Evolutionary conservation across 2,113 vertebrate species (phyloP).

Genomic region (Eudyptes chrysolophus): DNA sequence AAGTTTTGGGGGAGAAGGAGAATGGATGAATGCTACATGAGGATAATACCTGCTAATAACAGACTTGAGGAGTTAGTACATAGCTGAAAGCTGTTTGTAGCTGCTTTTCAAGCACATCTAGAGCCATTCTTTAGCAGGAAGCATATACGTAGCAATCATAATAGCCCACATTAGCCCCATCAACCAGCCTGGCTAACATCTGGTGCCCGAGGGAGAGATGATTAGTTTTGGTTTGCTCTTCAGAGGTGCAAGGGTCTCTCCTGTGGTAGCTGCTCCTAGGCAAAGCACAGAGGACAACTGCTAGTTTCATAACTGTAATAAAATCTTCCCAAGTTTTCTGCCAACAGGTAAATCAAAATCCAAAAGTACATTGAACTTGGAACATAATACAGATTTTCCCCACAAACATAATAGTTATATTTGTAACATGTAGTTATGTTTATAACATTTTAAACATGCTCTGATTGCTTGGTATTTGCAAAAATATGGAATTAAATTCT

Average conservation of each 20-base stretch:
- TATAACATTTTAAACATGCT: not conserved
- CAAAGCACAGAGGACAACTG: not conserved
- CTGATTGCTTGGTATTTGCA: not conserved
- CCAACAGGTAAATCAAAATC: not conserved
- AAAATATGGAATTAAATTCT: not conserved
- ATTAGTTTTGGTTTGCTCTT: not conserved
- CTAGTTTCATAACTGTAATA: not conserved
- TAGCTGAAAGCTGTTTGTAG: not conserved
- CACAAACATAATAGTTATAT: not conserved
- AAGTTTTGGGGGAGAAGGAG: not conserved
- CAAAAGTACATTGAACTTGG: not conserved
- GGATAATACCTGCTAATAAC: not conserved
- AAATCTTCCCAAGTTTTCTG: not conserved
- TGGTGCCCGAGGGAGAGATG: not conserved
- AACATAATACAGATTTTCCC: not conserved
- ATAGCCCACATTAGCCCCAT: not conserved
- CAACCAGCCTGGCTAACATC: not conserved
- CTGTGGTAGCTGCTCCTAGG: not conserved
- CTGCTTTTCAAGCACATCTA: not conserved
- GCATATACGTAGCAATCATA: not conserved
- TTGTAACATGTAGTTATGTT: not conserved
- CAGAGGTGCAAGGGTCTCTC: not conserved
- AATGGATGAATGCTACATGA: not conserved
- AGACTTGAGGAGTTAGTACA: not conserved
- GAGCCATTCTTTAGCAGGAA: not conserved